Evolutionary conservation across 1,140 invertebrate species (phyloP), one percentile per base, ranked within the genome.

Genomic region (Drosophila sulfurigaster): DNA sequence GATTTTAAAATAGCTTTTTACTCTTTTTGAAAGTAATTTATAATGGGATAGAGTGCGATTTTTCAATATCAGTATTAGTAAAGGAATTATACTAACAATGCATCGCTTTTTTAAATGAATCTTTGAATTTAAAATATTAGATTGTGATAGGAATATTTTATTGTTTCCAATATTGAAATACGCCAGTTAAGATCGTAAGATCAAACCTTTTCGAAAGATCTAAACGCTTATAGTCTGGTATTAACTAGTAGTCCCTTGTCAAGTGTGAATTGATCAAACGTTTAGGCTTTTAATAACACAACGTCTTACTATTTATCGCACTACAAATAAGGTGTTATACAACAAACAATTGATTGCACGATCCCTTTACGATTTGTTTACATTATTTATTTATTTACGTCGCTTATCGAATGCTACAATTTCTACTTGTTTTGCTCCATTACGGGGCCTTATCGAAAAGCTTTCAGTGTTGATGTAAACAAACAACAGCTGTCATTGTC

Each of bases 401-500:
- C 13, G 5, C 28, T 54, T 54, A 54, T 54, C 51, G 15, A 20
- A 15, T 10, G 25, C 20, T n/a, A 35, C 28, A 62, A 51, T 41
- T 59, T 30, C 2, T 0, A 5, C 43, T 43, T 35, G 10, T 41
- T 45, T 35, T 58, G 25, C 49, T 16, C 56, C 35, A 15, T 63
- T 25, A 48, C 52, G 32, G 16, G 43, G 32, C 13, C 41, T 58
- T 56, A 62, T 62, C 58, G 3, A 46, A 69, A 49, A 46, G 41
- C 20, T 56, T 54, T 41, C 6, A 46, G 16, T 32, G 38, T 28
- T 7, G 8, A 56, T 49, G 66, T 70, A 63, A 75, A 63, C 66
- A 75, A 64, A 6, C 32, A 4, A 43, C 65, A 79, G 38, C 38
- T 76, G 58, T 71, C 32, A 20, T 15, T 6, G 54, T 51, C 41